Conservation (phyloP, 37 sponge, comb jelly and placozoan species). For the Oopsacas minuta region DNA sequence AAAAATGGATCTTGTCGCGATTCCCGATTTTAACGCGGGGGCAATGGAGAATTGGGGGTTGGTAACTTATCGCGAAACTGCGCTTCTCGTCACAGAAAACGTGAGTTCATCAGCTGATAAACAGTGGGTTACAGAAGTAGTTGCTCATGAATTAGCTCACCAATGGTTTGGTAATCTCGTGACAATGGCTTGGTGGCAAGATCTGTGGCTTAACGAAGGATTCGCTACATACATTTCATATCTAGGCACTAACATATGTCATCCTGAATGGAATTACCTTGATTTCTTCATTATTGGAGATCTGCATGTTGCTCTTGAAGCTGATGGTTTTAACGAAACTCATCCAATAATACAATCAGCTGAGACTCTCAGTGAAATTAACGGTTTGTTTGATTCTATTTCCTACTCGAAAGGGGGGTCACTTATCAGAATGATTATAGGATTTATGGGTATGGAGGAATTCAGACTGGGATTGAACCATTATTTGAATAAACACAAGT, state of each 20-base stretch:
- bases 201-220: constrained; percentile 96
- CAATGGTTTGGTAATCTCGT: constrained; percentile 99
- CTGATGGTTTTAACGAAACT: constrained; percentile 38
- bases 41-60: constrained; percentile 99
- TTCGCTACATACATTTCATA: constrained; percentile 86
- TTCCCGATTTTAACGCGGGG: constrained; percentile 80
- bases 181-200: constrained; percentile 99
- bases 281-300: constrained; percentile 40
- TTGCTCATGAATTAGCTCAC: constrained; percentile 94
- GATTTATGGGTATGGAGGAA: constrained; percentile 32
- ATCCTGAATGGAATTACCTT: constrained; percentile 48
- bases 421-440: constrained; percentile 53
- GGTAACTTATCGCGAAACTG: constrained; percentile 72
- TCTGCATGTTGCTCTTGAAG: background rate
- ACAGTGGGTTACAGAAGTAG: constrained; percentile 67
- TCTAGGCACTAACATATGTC: constrained; percentile 46
- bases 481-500: constrained; percentile 40
- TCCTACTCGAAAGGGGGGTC: constrained; percentile 80
- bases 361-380: constrained; percentile 57
- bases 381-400: constrained; percentile 80
- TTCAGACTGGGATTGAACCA: constrained; percentile 41
- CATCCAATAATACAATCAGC: constrained; percentile 57
- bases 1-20: constrained; percentile 88
- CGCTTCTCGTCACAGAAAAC: constrained; percentile 46
- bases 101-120: constrained; percentile 38